Percentiles rank a stretch among this genome's conserved stretches.
Conservation (phyloP, 1,140 invertebrate species). For the Neodiprion lecontei region DNA sequence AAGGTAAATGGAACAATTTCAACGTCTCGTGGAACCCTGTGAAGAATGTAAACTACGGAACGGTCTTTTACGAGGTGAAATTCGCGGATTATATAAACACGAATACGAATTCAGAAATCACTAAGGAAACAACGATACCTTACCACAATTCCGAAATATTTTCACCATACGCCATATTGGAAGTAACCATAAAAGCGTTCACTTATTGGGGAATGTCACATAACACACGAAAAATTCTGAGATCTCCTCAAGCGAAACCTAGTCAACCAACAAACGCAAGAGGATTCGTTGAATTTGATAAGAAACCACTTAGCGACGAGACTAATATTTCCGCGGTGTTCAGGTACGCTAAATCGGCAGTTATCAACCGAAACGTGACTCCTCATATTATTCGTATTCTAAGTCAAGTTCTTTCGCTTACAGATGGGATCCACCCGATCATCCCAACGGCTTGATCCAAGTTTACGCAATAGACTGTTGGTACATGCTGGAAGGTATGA, state of each 20-base stretch:
- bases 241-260: slow-evolving; percentile 76
- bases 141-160: slow-evolving; percentile 63
- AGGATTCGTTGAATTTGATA: slow-evolving; percentile 68
- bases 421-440: slow-evolving; percentile 79
- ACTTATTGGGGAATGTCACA: slow-evolving; percentile 84
- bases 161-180: slow-evolving; percentile 72
- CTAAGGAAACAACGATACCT: slow-evolving; percentile 49
- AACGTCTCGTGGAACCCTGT: slow-evolving; percentile 82
- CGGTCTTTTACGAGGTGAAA: slow-evolving; percentile 84
- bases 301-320: slow-evolving; percentile 52
- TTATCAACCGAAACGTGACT: slow-evolving; percentile 11
- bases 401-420: slow-evolving; percentile 43
- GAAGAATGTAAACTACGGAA: slow-evolving; percentile 77
- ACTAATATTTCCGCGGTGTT: slow-evolving; percentile 65
- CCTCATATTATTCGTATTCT: slow-evolving; percentile 22
- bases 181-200: slow-evolving; percentile 77
- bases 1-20: slow-evolving; percentile 77
- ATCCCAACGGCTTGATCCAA: slow-evolving; percentile 76
- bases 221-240: slow-evolving; percentile 64
- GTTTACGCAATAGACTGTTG: slow-evolving; percentile 78
- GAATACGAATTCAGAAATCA: slow-evolving; percentile 51
- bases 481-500: slow-evolving; percentile 52
- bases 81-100: slow-evolving; percentile 62
- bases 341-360: slow-evolving; percentile 38
- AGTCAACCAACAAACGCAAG: slow-evolving; percentile 73